phyloP scores from a whole-genome alignment of 2,113 vertebrate species.

The Erythrocercus mccallii region DNA sequence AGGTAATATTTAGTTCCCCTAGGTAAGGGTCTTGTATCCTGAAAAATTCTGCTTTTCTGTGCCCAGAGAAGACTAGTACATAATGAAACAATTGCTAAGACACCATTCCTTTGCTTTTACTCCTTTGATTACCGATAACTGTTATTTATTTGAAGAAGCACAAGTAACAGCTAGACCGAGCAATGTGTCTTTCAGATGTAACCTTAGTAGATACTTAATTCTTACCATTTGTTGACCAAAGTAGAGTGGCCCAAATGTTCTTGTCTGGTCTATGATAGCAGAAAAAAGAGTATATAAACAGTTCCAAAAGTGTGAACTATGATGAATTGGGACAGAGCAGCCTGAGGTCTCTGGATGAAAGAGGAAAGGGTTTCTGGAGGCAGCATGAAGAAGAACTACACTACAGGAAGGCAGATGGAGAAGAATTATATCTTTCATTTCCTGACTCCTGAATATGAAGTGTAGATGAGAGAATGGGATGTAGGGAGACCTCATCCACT shows the following conservation, averaged over 20 bases:
- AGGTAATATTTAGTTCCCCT: background rate
- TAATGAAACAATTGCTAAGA: background rate
- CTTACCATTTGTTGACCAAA: background rate
- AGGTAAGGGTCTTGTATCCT: background rate
- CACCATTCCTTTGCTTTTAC: background rate
- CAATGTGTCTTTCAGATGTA: background rate
- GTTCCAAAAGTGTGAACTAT: background rate
- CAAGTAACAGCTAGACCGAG: background rate
- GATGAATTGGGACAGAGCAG: background rate
- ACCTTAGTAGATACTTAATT: background rate
- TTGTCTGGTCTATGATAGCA: background rate
- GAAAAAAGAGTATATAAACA: background rate
- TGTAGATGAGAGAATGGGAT: fast-evolving
- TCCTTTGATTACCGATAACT: background rate
- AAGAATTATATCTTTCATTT: background rate
- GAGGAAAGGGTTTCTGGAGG: background rate
- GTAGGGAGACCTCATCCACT: fast-evolving
- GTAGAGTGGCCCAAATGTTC: background rate
- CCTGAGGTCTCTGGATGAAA: background rate
- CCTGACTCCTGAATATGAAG: background rate
- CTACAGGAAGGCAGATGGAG: background rate
- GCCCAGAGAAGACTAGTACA: background rate
- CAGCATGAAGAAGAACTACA: background rate
- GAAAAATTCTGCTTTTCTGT: background rate
- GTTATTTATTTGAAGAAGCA: background rate